A percentile compares a stretch with the other conserved stretches of the same genome.
phyloP scores from a whole-genome alignment of 1,140 invertebrate genomes.

The Chymomyza costata region DNA sequence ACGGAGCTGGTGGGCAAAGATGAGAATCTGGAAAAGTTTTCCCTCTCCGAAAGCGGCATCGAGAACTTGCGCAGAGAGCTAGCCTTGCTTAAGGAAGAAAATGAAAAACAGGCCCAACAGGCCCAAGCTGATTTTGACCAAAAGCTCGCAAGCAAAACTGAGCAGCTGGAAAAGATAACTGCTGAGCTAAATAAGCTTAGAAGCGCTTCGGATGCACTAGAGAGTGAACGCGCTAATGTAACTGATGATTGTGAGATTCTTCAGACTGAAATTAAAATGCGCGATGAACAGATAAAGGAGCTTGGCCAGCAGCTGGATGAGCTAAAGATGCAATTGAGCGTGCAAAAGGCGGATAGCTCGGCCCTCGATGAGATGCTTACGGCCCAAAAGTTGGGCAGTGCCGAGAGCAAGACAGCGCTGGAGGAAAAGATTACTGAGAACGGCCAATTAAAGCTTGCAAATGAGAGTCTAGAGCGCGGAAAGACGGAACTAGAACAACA shows the following conservation, averaged over 20 bases:
- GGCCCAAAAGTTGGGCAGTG: conserved; percentile 26
- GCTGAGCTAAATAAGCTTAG: conserved; percentile 35
- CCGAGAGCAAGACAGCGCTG: conserved; percentile 18
- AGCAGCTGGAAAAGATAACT: conserved; percentile 29
- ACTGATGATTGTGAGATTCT: conserved; percentile 54
- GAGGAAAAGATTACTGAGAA: conserved; percentile 18
- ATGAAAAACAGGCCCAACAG: conserved; percentile 51
- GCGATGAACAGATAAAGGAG: conserved; percentile 53
- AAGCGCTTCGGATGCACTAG: conserved; percentile 29
- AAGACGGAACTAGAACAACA: conserved; percentile 62
- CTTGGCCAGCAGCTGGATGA: conserved; percentile 48
- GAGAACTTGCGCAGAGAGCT: conserved; percentile 60
- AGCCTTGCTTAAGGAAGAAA: conserved; percentile 58
- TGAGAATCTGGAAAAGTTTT: conserved; percentile 66
- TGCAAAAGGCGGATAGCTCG: conserved; percentile 61
- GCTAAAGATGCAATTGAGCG: conserved; percentile 67
- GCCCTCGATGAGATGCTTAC: conserved; percentile 69
- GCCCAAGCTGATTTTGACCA: conserved; percentile 20
- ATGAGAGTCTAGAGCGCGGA: conserved; percentile 47
- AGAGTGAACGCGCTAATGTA: conserved; percentile 44
- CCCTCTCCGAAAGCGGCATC: conserved; percentile 59
- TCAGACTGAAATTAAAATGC: conserved; percentile 49
- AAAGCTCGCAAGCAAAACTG: conserved; percentile 40
- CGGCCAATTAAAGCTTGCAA: conserved; percentile 10
- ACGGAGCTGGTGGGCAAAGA: conserved; percentile 54